Evolutionary conservation across 2,888 invertebrate genomes (phyloP).

Genomic region (Epicampocera succincta): DNA sequence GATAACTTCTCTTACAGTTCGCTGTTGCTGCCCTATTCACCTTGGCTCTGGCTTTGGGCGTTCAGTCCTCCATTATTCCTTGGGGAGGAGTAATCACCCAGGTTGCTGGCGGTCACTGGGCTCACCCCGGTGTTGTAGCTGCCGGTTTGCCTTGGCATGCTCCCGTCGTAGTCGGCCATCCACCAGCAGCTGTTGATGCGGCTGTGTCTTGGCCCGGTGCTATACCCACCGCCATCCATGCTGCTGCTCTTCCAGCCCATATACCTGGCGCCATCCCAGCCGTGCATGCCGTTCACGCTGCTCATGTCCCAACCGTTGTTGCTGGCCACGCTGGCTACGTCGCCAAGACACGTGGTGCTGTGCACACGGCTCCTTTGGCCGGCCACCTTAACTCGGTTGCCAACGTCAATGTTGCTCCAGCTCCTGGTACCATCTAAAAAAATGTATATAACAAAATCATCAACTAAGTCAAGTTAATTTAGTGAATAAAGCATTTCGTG

Average conservation of each 20-base stretch:
- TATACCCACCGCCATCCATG: slow-evolving; percentile 33
- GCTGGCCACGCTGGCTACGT: slow-evolving; percentile 46
- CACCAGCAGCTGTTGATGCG: slow-evolving; percentile 17
- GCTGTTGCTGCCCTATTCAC: slow-evolving; percentile 74
- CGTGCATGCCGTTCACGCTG: slow-evolving; percentile 34
- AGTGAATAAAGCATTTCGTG: neutral
- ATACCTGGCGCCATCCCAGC: slow-evolving; percentile 16
- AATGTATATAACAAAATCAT: neutral
- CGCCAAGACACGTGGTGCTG: slow-evolving; percentile 60
- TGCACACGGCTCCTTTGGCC: slow-evolving; percentile 58
- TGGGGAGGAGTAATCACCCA: slow-evolving; percentile 72
- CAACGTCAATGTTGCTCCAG: slow-evolving; percentile 66
- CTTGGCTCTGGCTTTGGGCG: slow-evolving; percentile 79
- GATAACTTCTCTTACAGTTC: slow-evolving; percentile 73
- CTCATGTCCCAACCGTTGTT: slow-evolving; percentile 41
- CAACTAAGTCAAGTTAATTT: neutral
- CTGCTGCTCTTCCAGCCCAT: slow-evolving; percentile 3
- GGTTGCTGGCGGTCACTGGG: slow-evolving; percentile 72
- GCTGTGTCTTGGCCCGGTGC: slow-evolving; percentile 20
- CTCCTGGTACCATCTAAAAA: slow-evolving; percentile 65
- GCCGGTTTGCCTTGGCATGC: slow-evolving; percentile 61
- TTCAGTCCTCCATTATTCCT: slow-evolving; percentile 77
- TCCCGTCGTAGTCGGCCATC: slow-evolving; percentile 52
- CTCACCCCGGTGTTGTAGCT: slow-evolving; percentile 74
- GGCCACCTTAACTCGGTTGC: slow-evolving; percentile 62